phyloP scores from a whole-genome alignment of 2,113 vertebrate genomes.

The Colinus virginianus region DNA sequence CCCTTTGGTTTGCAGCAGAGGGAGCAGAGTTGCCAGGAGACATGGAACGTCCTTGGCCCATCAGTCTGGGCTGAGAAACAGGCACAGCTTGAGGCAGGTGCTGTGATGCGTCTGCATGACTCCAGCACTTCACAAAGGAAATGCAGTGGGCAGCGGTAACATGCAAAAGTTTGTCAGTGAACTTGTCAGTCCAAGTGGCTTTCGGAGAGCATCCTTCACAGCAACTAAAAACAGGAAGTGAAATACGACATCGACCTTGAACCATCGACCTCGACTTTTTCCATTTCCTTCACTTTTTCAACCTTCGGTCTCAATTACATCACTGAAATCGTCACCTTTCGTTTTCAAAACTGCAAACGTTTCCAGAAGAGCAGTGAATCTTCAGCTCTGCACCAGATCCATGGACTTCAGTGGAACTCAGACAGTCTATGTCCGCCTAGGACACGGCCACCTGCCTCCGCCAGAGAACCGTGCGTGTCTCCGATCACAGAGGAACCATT shows the following conservation, averaged over 20 bases:
- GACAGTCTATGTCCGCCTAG: not conserved
- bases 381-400: not conserved
- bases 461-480: not conserved
- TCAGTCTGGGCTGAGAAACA: not conserved
- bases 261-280: not conserved
- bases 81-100: not conserved
- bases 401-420: not conserved
- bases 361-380: not conserved
- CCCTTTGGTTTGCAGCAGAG: constrained; percentile 1
- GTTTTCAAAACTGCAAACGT: not conserved
- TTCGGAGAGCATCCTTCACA: not conserved
- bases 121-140: not conserved
- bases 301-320: not conserved
- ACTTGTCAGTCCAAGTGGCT: not conserved
- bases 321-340: not conserved
- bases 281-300: not conserved
- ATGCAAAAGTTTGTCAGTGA: not conserved
- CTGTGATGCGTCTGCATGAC: not conserved
- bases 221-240: not conserved
- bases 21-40: not conserved
- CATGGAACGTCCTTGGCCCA: not conserved
- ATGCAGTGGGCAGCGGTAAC: not conserved
- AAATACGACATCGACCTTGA: not conserved
- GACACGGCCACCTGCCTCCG: not conserved
- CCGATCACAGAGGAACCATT: not conserved